Conservation (phyloP, 2,797 vertebrate genomes). For the Premnoplex brunnescens region DNA sequence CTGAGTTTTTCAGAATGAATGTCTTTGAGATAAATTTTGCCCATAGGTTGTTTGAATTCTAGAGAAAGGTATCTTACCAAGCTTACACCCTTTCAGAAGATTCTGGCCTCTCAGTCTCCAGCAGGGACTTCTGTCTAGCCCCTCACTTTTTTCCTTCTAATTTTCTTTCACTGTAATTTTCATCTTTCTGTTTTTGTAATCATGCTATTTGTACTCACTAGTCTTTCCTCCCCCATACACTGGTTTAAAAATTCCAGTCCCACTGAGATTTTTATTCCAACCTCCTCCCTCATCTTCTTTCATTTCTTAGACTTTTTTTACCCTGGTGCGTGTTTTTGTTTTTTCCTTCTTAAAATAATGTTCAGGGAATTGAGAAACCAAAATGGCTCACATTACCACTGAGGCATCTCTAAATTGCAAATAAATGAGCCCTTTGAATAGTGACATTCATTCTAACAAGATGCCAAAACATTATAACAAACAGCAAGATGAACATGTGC, state of each 20-base stretch:
- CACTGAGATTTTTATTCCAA: constrained; percentile 38
- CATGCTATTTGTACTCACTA: constrained; percentile 35
- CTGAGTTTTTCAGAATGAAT: neutral
- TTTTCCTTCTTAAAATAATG: neutral
- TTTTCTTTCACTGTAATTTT: neutral
- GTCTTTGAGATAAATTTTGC: neutral
- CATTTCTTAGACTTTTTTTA: neutral
- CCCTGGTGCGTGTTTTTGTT: neutral
- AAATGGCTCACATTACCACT: constrained; percentile 6
- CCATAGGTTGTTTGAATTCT: neutral
- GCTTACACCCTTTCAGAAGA: neutral
- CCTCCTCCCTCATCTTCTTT: neutral
- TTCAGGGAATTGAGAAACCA: constrained; percentile 37
- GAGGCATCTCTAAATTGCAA: constrained; percentile 22
- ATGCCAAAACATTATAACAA: neutral
- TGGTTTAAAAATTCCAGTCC: constrained; percentile 29
- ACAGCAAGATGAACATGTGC: neutral
- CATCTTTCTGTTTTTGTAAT: constrained; percentile 32
- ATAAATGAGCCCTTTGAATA: constrained; percentile 27
- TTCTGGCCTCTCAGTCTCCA: neutral
- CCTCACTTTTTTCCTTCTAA: neutral
- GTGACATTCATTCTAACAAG: neutral
- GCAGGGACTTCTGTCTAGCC: neutral
- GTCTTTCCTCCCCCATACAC: neutral
- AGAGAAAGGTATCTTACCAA: neutral